These are phyloP conservation scores for Henricia sp. DNA, from an alignment of 53 echinoderm and acorn worm genomes.

Conservation along the genomic window DNA sequence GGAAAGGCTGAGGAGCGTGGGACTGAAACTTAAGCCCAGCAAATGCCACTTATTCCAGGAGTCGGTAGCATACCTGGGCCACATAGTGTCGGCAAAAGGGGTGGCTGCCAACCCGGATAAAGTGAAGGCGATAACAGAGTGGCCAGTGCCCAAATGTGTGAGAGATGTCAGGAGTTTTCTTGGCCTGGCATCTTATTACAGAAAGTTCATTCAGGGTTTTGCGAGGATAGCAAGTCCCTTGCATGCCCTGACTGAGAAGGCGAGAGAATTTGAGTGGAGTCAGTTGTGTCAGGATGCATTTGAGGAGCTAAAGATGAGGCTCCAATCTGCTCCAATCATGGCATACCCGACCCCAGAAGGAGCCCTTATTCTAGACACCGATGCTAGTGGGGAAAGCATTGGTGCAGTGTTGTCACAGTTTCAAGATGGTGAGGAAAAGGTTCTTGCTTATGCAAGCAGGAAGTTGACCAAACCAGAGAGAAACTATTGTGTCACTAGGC, in stretches of 20 bases:
- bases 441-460: neutral
- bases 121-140: conserved; percentile 14
- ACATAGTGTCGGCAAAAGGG: neutral
- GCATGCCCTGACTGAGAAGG: conserved; percentile 24
- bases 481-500: neutral
- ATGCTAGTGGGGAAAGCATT: too few species aligned
- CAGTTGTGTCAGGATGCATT: conserved; percentile 13
- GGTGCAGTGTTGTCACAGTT: too few species aligned
- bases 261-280: conserved; percentile 3
- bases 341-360: conserved; percentile 14
- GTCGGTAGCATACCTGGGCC: neutral
- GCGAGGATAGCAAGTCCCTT: conserved; percentile 45
- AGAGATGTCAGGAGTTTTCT: conserved; percentile 49
- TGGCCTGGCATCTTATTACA: conserved; percentile 36
- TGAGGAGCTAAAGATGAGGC: conserved; percentile 9
- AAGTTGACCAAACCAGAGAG: neutral
- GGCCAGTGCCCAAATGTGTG: conserved; percentile 37
- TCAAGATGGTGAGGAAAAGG: neutral
- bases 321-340: conserved; percentile 31
- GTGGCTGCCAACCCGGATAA: neutral
- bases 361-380: too few species aligned
- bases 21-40: too few species aligned
- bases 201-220: conserved; percentile 34
- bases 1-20: neutral
- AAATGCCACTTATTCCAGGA: neutral